Evolutionary conservation across 2,113 vertebrate genomes (phyloP).

Genomic region (Gallinago jamesoni): DNA sequence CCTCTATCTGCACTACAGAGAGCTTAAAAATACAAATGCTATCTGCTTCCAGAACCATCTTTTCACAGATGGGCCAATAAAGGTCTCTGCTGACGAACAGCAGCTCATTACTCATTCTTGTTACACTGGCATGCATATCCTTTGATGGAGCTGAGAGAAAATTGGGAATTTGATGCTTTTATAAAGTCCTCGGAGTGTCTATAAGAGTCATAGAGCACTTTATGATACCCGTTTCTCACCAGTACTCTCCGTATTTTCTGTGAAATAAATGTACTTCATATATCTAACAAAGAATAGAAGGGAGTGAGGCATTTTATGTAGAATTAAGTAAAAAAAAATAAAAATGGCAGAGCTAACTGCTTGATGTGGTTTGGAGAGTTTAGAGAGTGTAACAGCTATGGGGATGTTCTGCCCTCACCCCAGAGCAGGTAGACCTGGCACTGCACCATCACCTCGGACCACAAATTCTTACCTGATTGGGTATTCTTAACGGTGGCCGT

Average conservation of each 20-base stretch:
- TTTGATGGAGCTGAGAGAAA: background rate
- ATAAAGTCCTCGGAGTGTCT: background rate
- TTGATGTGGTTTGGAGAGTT: background rate
- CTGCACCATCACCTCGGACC: background rate
- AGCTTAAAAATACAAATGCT: slow-evolving; percentile 7
- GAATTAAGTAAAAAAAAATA: background rate
- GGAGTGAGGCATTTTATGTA: background rate
- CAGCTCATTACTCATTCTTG: slow-evolving; percentile 8
- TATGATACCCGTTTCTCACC: background rate
- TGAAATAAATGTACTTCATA: background rate
- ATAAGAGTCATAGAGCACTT: background rate
- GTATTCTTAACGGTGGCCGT: slow-evolving; percentile 94
- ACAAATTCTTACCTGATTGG: slow-evolving; percentile 87
- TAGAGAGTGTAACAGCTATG: background rate
- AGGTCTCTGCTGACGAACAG: background rate
- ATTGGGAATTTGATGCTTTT: background rate
- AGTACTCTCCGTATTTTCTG: background rate
- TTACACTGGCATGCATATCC: background rate
- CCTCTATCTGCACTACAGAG: background rate
- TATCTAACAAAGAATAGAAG: background rate
- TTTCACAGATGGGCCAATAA: slow-evolving; percentile 24
- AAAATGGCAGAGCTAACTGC: background rate
- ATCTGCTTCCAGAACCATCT: background rate
- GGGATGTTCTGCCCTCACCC: background rate
- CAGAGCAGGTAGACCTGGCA: background rate